Evolutionary conservation across 2,888 invertebrate species (phyloP).

Genomic region (Tupiocoris notatus): DNA sequence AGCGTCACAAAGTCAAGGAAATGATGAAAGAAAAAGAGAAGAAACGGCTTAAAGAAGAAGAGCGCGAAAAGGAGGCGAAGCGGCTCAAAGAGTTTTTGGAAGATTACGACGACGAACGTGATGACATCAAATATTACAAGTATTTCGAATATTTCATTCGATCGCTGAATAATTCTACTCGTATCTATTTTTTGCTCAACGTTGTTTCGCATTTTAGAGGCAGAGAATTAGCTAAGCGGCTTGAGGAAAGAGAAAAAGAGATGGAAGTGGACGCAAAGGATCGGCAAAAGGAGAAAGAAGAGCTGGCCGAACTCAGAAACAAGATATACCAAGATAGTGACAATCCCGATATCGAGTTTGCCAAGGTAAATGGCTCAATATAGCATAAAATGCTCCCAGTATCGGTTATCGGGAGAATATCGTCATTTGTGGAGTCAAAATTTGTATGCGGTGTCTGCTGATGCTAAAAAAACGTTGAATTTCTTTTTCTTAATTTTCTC

Average conservation of each 20-base stretch:
- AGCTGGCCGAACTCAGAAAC: slow-evolving; percentile 78
- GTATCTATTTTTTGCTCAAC: not conserved
- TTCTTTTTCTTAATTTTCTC: too few relatives aligned
- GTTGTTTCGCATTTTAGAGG: slow-evolving; percentile 58
- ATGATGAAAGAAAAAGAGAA: slow-evolving; percentile 84
- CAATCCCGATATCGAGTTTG: slow-evolving; percentile 66
- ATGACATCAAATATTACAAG: slow-evolving; percentile 97
- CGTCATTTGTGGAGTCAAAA: too few relatives aligned
- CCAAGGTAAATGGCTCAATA: slow-evolving; percentile 62
- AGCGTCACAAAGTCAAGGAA: slow-evolving; percentile 85
- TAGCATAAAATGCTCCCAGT: too few relatives aligned
- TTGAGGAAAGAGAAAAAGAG: slow-evolving; percentile 89
- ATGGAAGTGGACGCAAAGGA: slow-evolving; percentile 89
- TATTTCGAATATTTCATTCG: slow-evolving; percentile 53
- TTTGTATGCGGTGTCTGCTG: too few relatives aligned
- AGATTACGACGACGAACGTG: slow-evolving; percentile 97
- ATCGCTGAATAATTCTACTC: too few relatives aligned
- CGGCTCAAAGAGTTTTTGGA: slow-evolving; percentile 95
- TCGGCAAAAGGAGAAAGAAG: slow-evolving; percentile 82
- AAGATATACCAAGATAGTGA: slow-evolving; percentile 70
- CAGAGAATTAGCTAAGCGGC: slow-evolving; percentile 83
- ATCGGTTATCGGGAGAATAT: too few relatives aligned
- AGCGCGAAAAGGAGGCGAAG: slow-evolving; percentile 87
- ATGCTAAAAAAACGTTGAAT: too few relatives aligned
- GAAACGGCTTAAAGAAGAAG: slow-evolving; percentile 79